Evolutionary conservation across 2,797 vertebrate species (phyloP).

Genomic region (Pteropus rufus): DNA sequence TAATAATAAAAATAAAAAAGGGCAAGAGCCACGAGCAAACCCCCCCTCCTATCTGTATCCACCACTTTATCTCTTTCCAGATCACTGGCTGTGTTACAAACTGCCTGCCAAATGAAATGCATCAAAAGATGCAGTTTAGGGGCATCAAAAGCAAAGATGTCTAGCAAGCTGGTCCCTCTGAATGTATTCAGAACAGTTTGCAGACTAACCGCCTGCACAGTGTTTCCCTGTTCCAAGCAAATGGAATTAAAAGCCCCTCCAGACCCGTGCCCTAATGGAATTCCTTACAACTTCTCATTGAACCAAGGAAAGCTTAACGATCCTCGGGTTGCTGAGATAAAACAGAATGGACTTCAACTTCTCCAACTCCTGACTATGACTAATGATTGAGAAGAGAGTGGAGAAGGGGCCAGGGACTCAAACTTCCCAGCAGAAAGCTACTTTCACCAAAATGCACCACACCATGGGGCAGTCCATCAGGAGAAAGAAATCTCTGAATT

Average conservation of each 20-base stretch:
- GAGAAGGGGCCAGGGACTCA: not conserved
- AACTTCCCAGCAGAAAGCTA: not conserved
- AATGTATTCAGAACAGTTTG: slow-evolving; percentile 55
- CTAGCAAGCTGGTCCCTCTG: slow-evolving; percentile 21
- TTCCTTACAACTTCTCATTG: slow-evolving; percentile 30
- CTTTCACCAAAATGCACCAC: not conserved
- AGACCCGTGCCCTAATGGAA: not conserved
- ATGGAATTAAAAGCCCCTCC: slow-evolving; percentile 44
- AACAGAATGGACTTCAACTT: slow-evolving; percentile 43
- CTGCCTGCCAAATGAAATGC: slow-evolving; percentile 60
- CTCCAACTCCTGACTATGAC: slow-evolving; percentile 8
- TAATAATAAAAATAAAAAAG: slow-evolving; percentile 66
- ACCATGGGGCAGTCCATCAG: not conserved
- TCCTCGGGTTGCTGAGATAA: not conserved
- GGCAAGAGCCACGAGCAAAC: slow-evolving; percentile 37
- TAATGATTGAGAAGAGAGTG: not conserved
- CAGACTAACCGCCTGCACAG: slow-evolving; percentile 17
- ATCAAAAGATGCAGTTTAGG: slow-evolving; percentile 43
- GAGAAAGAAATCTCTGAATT: slow-evolving; percentile 5
- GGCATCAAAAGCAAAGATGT: not conserved
- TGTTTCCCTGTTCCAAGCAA: slow-evolving; percentile 35
- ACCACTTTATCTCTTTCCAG: slow-evolving; percentile 59
- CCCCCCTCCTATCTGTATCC: slow-evolving; percentile 45
- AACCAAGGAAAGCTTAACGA: slow-evolving; percentile 31
- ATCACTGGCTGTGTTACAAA: slow-evolving; percentile 46